Evolutionary conservation across 2,888 invertebrate genomes (phyloP).

Genomic region (Sinohyriopsis cumingii): DNA sequence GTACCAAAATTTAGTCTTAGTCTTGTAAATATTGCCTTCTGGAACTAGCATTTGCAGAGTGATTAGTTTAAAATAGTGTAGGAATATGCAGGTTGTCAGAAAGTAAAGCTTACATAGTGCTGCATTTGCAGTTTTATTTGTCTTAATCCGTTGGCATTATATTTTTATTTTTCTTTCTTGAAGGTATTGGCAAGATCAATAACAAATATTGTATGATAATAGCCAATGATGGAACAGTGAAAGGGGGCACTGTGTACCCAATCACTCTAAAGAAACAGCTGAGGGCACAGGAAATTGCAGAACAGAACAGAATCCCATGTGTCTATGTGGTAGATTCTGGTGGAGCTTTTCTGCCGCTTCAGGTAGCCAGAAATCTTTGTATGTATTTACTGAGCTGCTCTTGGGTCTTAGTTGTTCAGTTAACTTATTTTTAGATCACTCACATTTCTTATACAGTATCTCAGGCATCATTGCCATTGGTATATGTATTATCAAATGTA

Average conservation of each 20-base stretch:
- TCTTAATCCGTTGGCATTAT: too few species aligned
- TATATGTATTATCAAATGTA: too few species aligned
- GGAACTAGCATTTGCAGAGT: too few species aligned
- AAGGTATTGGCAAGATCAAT: conserved; percentile 72
- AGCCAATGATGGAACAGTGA: conserved; percentile 74
- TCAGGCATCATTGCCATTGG: too few species aligned
- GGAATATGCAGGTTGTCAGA: too few species aligned
- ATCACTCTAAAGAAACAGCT: conserved; percentile 73
- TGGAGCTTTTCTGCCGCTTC: conserved; percentile 74
- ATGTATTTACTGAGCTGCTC: background rate
- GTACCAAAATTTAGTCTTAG: too few species aligned
- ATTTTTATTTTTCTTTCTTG: conserved; percentile 16
- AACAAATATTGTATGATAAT: conserved; percentile 71
- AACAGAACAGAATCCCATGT: conserved; percentile 71
- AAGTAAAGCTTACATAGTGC: too few species aligned
- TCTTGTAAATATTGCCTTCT: too few species aligned
- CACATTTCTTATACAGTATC: background rate
- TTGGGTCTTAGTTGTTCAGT: too few species aligned
- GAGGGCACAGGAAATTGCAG: conserved; percentile 71
- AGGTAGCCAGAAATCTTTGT: conserved; percentile 59
- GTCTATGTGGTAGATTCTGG: conserved; percentile 74
- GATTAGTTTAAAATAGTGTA: too few species aligned
- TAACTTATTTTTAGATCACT: background rate
- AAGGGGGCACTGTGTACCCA: conserved; percentile 74
- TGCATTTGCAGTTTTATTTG: too few species aligned